A percentile compares a stretch with the other conserved stretches of the same genome.
phyloP scores from a whole-genome alignment of 1,140 invertebrate species.

The Drosophila eugracilis region DNA sequence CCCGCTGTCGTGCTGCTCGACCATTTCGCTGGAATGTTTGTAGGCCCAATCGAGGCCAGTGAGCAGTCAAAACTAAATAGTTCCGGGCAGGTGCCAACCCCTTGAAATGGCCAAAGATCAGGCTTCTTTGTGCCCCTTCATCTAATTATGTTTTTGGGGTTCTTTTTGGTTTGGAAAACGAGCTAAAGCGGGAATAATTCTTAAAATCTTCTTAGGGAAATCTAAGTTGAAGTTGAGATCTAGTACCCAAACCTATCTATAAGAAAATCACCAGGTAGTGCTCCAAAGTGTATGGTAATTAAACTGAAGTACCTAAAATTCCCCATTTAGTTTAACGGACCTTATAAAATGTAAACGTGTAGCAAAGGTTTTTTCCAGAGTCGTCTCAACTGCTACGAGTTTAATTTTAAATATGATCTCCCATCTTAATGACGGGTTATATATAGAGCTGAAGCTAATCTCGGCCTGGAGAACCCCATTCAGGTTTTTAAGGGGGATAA shows the following conservation, averaged over 20 bases:
- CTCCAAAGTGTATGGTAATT: slow-evolving; percentile 6
- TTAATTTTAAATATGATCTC: neutral
- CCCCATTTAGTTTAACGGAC: slow-evolving; percentile 1
- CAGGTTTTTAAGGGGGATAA: slow-evolving; percentile 21
- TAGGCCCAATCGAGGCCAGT: slow-evolving; percentile 41
- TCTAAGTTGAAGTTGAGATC: no score
- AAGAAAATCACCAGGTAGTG: neutral
- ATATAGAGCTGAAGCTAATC: slow-evolving; percentile 27
- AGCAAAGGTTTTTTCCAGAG: neutral
- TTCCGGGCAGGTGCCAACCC: slow-evolving; percentile 13
- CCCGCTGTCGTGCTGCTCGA: slow-evolving; percentile 31
- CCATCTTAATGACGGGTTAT: slow-evolving; percentile 4
- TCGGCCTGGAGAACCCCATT: slow-evolving; percentile 5
- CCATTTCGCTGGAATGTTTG: slow-evolving; percentile 29
- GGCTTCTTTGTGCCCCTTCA: neutral
- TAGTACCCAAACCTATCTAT: no score
- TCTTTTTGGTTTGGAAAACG: neutral
- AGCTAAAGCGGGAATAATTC: neutral
- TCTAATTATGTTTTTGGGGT: neutral
- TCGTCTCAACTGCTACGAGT: neutral
- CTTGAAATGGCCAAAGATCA: neutral
- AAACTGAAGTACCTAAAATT: neutral
- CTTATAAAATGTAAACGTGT: slow-evolving; percentile 2
- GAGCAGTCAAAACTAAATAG: slow-evolving; percentile 18
- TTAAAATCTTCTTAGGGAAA: neutral